These are phyloP conservation scores for Formicarius rufipectus DNA, from an alignment of 2,113 vertebrate genomes.

Conservation along the genomic window DNA sequence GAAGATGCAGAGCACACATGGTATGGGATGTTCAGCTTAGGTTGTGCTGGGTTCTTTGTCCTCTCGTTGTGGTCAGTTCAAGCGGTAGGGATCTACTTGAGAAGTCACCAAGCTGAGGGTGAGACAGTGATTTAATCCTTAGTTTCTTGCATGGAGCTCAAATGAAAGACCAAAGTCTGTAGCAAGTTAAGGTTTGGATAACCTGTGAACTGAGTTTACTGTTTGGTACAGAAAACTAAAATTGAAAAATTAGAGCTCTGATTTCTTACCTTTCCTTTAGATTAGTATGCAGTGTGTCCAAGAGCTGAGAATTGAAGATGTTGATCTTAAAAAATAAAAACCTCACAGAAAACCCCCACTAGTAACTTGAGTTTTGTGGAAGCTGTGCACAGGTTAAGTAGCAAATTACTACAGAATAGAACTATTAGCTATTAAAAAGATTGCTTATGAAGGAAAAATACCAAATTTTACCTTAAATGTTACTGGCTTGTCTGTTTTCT, in stretches of 20 bases:
- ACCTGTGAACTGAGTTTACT: constrained; percentile 8
- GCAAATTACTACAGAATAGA: background rate
- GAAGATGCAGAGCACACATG: constrained; percentile 50
- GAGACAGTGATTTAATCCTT: constrained; percentile 8
- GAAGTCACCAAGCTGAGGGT: constrained; percentile 9
- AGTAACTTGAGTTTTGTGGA: constrained; percentile 19
- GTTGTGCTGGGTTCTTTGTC: constrained; percentile 46
- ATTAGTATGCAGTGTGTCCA: background rate
- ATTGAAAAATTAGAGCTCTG: background rate
- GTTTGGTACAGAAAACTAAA: background rate
- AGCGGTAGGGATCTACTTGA: constrained; percentile 60
- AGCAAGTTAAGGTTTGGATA: constrained; percentile 27
- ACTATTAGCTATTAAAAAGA: background rate
- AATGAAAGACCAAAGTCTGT: background rate
- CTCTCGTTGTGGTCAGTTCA: constrained; percentile 73
- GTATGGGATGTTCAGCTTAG: constrained; percentile 30
- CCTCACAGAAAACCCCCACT: background rate
- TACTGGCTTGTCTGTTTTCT: background rate
- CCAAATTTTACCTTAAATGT: background rate
- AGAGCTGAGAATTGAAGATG: constrained; percentile 7
- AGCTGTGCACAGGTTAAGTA: constrained; percentile 2
- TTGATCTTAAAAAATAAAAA: background rate
- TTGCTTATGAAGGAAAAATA: background rate
- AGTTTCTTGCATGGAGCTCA: constrained; percentile 45
- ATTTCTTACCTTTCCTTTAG: background rate